Evolutionary conservation across 2,888 invertebrate species (phyloP), one percentile per base, ranked within the genome.

Genomic region (Melieria picta): DNA sequence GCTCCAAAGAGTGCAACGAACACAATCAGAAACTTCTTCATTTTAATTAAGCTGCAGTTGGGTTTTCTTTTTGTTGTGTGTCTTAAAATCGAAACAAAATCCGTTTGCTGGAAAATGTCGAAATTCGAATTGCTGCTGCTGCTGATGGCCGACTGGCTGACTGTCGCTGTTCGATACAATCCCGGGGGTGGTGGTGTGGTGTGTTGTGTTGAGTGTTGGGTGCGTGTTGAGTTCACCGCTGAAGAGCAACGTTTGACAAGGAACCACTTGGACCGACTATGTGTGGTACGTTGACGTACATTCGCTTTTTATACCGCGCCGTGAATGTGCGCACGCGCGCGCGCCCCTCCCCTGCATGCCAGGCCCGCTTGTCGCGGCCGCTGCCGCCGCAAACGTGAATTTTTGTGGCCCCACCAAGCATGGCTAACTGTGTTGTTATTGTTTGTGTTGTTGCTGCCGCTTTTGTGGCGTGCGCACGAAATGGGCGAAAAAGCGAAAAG

Each of bases 1-100:
- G 90, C 89, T 90, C 91, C 90, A 88, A 88, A 87, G 76, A 91
- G 89, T 89, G 90, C 90, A 87, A 90, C 89, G 86, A 90, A 90
- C 87, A 91, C 83, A 79, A 87, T 79, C 81, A 87, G 77, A 82
- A 85, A 86, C 83, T 83, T 86, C 80, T 87, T 87, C 87, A 87
- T 87, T 83, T 81, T 82, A 77, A 64, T 55, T 42, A 74, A 77
- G 74, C 64, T 66, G 65, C 67, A 64, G 75, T 72, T 71, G 30
- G 73, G 63, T 74, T 68, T 50, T 57, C 52, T 62, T 68, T 66
- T 63, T 69, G 73, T 64, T 74, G 65, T 75, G 75, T 75, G 57
- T 69, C 70, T 76, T 7, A 64, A 73, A 60, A 58, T 74, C 43
- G 60, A 65, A 65, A 46, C 42, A 63, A 63, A 71, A 65, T 74